Conservation (phyloP, 2,888 invertebrate species). For the Subacronicta megacephala region DNA sequence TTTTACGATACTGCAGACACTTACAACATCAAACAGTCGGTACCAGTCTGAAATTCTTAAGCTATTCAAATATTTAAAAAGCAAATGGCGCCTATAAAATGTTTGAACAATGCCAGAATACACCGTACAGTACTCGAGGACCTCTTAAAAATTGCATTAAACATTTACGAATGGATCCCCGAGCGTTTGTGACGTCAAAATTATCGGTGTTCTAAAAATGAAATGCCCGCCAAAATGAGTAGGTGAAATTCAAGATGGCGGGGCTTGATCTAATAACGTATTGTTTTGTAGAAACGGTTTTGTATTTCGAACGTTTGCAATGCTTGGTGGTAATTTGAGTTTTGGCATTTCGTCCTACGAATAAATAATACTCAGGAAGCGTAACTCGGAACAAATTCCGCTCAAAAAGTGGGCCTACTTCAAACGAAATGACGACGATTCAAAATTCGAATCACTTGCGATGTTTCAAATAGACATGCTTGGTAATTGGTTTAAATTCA, state of each 20-base stretch:
- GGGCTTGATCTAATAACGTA: conserved; percentile 6
- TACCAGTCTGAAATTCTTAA: conserved; percentile 41
- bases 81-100: conserved; percentile 52
- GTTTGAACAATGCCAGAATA: conserved; percentile 53
- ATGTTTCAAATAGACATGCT: too few species aligned
- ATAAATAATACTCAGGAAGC: too few species aligned
- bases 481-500: too few species aligned
- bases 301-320: too few species aligned
- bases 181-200: conserved; percentile 52
- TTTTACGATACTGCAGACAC: conserved; percentile 39
- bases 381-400: too few species aligned
- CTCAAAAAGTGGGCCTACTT: too few species aligned
- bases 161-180: conserved; percentile 51
- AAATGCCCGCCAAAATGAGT: conserved; percentile 32
- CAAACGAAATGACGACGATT: too few species aligned
- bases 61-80: conserved; percentile 56
- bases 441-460: too few species aligned
- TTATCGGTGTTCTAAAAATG: conserved; percentile 52
- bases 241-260: conserved; percentile 43
- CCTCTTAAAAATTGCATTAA: conserved; percentile 57
- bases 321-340: too few species aligned
- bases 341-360: too few species aligned
- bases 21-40: conserved; percentile 40
- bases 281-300: conserved; percentile 8
- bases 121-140: conserved; percentile 35